phyloP scores from a whole-genome alignment of 2,888 invertebrate species.

The Phymatocera aterrima region DNA sequence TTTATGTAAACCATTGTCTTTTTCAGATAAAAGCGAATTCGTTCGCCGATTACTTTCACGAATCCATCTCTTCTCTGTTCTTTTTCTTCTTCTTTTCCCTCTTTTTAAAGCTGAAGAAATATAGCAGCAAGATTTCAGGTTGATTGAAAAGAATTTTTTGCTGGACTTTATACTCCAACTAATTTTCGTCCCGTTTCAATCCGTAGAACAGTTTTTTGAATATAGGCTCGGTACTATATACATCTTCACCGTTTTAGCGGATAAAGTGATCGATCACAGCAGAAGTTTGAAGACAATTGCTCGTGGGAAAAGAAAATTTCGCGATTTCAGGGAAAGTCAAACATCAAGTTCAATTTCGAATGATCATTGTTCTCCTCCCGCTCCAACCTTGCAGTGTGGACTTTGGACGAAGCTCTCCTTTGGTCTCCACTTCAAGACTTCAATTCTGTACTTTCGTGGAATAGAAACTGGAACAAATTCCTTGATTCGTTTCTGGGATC shows the following conservation, averaged over 20 bases:
- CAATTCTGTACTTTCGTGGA: not conserved
- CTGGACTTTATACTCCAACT: not conserved
- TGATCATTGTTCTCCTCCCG: not conserved
- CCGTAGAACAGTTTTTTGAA: no score
- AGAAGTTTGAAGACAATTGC: not conserved
- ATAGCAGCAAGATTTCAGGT: not conserved
- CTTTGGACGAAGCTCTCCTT: constrained; percentile 3
- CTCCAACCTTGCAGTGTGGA: constrained; percentile 8
- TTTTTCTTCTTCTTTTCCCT: no score
- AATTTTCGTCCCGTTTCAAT: no score
- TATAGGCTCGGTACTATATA: no score
- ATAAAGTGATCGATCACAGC: not conserved
- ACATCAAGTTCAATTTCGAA: constrained; percentile 8
- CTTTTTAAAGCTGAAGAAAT: not conserved
- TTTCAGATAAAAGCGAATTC: not conserved
- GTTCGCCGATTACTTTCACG: not conserved
- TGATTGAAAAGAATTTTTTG: not conserved
- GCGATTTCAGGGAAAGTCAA: not conserved
- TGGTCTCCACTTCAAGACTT: no score
- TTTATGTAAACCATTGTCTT: not conserved
- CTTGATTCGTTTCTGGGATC: not conserved
- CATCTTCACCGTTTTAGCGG: not conserved
- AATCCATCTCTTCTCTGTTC: not conserved
- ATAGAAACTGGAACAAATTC: constrained; percentile 21
- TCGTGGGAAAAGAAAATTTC: not conserved